phyloP scores from a whole-genome alignment of 2,888 invertebrate genomes.

The Dicyrtomina minuta region DNA sequence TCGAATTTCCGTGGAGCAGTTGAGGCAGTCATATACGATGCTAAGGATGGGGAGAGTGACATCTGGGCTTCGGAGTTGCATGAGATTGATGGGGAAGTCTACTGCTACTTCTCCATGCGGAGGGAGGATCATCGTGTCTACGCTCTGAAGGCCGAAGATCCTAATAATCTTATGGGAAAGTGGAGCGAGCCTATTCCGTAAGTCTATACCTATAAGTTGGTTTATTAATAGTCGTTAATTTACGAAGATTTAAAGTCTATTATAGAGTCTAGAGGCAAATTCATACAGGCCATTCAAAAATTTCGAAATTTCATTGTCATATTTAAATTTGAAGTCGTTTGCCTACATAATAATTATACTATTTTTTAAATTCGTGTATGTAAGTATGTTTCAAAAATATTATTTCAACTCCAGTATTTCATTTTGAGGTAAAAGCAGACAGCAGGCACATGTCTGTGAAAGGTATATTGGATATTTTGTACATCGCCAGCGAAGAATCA shows the following conservation, averaged over 20 bases:
- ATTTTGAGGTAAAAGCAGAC: no score
- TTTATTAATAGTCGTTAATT: not conserved
- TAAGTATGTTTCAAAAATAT: no score
- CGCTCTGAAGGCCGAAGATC: constrained; percentile 25
- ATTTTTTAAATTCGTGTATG: no score
- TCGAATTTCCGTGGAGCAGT: constrained; percentile 19
- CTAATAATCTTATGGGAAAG: constrained; percentile 17
- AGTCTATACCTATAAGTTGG: not conserved
- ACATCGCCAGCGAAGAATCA: no score
- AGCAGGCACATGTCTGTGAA: no score
- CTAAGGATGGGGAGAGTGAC: constrained; percentile 12
- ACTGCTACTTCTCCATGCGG: constrained; percentile 29
- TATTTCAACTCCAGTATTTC: no score
- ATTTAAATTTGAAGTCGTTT: no score
- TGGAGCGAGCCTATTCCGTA: constrained; percentile 20
- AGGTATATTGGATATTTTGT: no score
- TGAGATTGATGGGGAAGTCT: constrained; percentile 17
- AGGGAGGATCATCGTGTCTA: constrained; percentile 24
- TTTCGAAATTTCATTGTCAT: no score
- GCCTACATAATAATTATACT: no score
- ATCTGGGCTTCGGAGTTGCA: constrained; percentile 28
- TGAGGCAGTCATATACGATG: not conserved
- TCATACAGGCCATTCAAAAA: no score
- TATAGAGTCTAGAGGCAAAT: not conserved
- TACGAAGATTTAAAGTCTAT: not conserved